Base-by-base conservation (phyloP, 2,888 invertebrate species). In the Eupithecia exiguata region DNA sequence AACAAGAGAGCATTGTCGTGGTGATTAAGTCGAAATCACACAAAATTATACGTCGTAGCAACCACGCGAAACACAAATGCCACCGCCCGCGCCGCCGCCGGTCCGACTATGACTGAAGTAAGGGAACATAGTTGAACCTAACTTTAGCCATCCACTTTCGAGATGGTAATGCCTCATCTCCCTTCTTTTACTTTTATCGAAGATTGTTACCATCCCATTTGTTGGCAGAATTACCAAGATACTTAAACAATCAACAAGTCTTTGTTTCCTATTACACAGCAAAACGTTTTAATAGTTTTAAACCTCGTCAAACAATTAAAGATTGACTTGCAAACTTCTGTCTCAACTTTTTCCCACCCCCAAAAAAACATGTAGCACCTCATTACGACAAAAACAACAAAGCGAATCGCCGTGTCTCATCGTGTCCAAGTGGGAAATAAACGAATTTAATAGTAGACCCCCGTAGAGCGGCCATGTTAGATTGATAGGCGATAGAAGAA, bases 401-500 rank as follows among this genome's bases (percentile, higher is more conserved):
- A 71, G 70, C 62, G 38, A 74, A 79, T 77, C 81, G 81, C 75
- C 73, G 75, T 82, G 82, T 78, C 69, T 18, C 58, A 25, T 75
- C 75, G 78, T 79, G 71, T 77, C 70, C 75, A 75, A 80, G 73
- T 82, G 82, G 83, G 83, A 83, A 85, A 82, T 79, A 80, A 82
- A 83, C 82, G 83, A 88, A 88, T 90, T 91, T 89, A 91, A 91
- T 89, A 90, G 87, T 78, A 84, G 86, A 84, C 88, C 84, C 92
- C 92, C 85, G 92, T 91, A 92, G 80, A 79, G 78, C 81, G 80
- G 82, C 86, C 86, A 90, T 88, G 89, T 91, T 89, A 91, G 93
- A 93, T 93, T 91, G 91, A 93, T 92, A 89, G 90, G 87, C 87
- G 93, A 93, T 93, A 93, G 85, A 86, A 30, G 21, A 84, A 80